Base-by-base conservation (phyloP, 2,888 invertebrate genomes). In the Drosophila aldrichi region DNA sequence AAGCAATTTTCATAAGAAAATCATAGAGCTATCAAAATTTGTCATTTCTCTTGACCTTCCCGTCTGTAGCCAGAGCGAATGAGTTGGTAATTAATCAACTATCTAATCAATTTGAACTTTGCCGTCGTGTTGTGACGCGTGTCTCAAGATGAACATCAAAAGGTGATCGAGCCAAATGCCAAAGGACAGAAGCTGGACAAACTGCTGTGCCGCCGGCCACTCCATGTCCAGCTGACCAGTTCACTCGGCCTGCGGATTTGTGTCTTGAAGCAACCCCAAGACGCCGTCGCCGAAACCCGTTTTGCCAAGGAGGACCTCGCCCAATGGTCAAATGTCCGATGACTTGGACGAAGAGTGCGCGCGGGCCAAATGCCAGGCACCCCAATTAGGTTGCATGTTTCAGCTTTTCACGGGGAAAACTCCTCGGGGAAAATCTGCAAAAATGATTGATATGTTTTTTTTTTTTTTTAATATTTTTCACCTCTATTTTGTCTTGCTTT, bases 261-360 rank as follows among this genome's bases (percentile, higher is more conserved):
- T 49, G 52, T 43, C 74, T 73, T 40, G 29, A 48, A 75, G 25
- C 81, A 68, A 77, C 88, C 86, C 86, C 46, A 56, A 66, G 65
- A 63, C 56, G 29, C 14, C 16, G 9, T 40, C 16, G 32, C 20
- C 3, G 41, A 86, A 86, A 82, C 79, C 52, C 56, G 84, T 87
- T 86, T 52, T 14, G 75, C 67, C 70, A 60, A 20, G 36, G 54
- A 52, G 55, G n/a, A 49, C 62, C 62, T 59, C 67, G 71, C 14
- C 67, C 75, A 80, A 49, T 86, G 90, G 90, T 89, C 90, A 82
- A 81, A 70, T 76, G 75, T 71, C 61, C 65, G n/a, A 34, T 54
- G 59, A 54, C 46, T 77, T 60, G 52, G 61, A 67, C 57, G 52
- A 51, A 56, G 70, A 66, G 57, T 74, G 65, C 62, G 68, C 62